These are phyloP conservation scores for Trissonchulus latispiculum DNA, from an alignment of 2,888 invertebrate genomes.

Conservation along the genomic window DNA sequence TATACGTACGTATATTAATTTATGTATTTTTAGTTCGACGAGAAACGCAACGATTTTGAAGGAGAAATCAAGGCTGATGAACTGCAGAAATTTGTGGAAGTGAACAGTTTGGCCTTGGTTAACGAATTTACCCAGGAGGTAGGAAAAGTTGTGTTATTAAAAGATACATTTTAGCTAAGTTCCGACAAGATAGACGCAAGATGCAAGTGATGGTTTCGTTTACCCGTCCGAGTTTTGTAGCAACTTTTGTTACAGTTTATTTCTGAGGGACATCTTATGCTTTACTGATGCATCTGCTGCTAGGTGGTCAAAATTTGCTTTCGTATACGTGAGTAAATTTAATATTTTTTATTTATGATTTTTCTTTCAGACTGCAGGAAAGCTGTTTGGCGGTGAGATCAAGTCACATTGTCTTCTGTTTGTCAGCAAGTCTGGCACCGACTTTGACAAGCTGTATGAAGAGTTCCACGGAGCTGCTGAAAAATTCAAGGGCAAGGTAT, in stretches of 20 bases:
- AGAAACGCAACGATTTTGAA: slow-evolving; percentile 38
- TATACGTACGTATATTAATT: no score
- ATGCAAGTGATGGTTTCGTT: no score
- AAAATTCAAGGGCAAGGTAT: slow-evolving; percentile 70
- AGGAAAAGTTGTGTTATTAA: no score
- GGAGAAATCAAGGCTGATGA: slow-evolving; percentile 25
- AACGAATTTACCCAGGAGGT: slow-evolving; percentile 40
- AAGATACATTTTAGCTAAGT: no score
- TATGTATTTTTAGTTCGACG: slow-evolving; percentile 37
- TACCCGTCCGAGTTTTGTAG: no score
- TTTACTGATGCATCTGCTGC: no score
- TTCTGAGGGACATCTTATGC: no score
- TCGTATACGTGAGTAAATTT: no score
- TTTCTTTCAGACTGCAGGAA: slow-evolving; percentile 65
- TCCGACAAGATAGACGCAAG: no score
- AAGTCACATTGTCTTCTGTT: slow-evolving; percentile 92
- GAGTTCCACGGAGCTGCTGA: slow-evolving; percentile 72
- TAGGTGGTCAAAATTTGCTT: no score
- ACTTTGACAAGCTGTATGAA: slow-evolving; percentile 67
- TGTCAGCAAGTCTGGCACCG: slow-evolving; percentile 70
- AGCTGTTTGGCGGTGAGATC: slow-evolving; percentile 95
- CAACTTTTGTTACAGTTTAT: no score
- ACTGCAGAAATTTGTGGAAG: slow-evolving; percentile 35
- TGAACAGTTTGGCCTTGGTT: slow-evolving; percentile 42
- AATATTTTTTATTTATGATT: no score